These are phyloP conservation scores for Atractosteus spatula DNA, from an alignment of 2,113 vertebrate genomes.

Conservation along the genomic window DNA sequence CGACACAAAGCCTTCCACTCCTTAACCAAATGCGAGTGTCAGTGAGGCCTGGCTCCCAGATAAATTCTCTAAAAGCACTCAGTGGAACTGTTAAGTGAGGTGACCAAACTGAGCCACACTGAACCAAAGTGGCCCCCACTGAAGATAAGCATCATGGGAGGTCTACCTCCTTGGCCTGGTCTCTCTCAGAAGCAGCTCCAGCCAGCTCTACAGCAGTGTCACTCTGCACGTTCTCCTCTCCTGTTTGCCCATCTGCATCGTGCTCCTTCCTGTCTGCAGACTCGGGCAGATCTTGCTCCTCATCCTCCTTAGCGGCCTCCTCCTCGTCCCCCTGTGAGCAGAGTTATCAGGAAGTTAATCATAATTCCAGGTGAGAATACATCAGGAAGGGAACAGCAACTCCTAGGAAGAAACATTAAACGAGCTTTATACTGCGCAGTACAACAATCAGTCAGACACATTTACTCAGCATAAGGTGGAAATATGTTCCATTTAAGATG, in stretches of 20 bases:
- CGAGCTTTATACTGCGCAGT: no score
- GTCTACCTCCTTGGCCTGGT: slow-evolving; percentile 83
- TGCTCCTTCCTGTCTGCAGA: slow-evolving; percentile 79
- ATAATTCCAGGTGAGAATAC: no score
- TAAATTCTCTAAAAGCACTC: background rate
- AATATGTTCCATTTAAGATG: no score
- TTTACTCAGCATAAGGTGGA: no score
- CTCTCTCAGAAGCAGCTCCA: slow-evolving; percentile 81
- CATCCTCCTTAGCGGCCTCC: slow-evolving; percentile 45
- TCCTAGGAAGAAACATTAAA: no score
- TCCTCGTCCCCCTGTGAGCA: slow-evolving; percentile 53
- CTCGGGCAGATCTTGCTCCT: slow-evolving; percentile 67
- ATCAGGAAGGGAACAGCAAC: no score
- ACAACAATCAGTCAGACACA: no score
- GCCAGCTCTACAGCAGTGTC: slow-evolving; percentile 83
- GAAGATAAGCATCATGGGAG: no score
- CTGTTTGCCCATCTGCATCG: slow-evolving; percentile 72
- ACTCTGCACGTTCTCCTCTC: slow-evolving; percentile 85
- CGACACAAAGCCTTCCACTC: no score
- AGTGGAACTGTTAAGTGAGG: no score
- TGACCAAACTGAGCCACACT: background rate
- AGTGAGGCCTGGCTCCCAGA: background rate
- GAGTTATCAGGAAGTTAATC: no score
- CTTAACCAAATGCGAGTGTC: no score
- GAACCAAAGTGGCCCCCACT: background rate